phyloP scores from a whole-genome alignment of 2,888 invertebrate species.

The Amphiduros pacificus region DNA sequence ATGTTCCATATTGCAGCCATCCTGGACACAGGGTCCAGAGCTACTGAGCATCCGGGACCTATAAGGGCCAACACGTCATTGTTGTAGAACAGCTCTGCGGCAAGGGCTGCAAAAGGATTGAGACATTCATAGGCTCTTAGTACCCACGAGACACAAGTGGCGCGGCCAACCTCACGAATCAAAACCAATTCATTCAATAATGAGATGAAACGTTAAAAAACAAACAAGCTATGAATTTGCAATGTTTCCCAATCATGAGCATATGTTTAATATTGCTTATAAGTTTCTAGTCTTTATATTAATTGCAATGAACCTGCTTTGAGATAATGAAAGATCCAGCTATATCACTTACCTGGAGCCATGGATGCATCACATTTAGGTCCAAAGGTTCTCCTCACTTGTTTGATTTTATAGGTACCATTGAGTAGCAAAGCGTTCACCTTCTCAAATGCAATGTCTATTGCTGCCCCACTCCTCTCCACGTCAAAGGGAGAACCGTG shows the following conservation, averaged over 20 bases:
- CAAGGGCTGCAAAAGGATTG: too few species aligned
- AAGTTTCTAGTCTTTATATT: too few species aligned
- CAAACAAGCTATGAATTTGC: too few species aligned
- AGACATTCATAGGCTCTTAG: too few species aligned
- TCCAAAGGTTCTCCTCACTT: slow-evolving; percentile 4
- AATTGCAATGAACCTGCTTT: too few species aligned
- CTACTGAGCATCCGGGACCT: slow-evolving; percentile 37
- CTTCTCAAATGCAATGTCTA: slow-evolving; percentile 34
- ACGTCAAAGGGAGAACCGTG: slow-evolving; percentile 34
- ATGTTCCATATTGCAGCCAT: slow-evolving; percentile 41
- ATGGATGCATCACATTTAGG: slow-evolving; percentile 10
- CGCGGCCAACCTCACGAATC: too few species aligned
- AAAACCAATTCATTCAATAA: too few species aligned
- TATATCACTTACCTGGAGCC: slow-evolving; percentile 16
- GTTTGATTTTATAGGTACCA: background rate
- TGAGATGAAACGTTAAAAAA: too few species aligned
- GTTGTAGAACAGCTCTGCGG: slow-evolving; percentile 34
- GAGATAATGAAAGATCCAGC: too few species aligned
- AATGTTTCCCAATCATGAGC: too few species aligned
- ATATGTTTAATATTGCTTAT: too few species aligned
- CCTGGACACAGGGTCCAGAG: slow-evolving; percentile 34
- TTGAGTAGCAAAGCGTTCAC: slow-evolving; percentile 33
- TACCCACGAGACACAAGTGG: too few species aligned
- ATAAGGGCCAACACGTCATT: slow-evolving; percentile 30
- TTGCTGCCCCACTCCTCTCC: slow-evolving; percentile 35